phyloP scores from a whole-genome alignment of 2,888 invertebrate species.

The Xiphydria camelus region DNA sequence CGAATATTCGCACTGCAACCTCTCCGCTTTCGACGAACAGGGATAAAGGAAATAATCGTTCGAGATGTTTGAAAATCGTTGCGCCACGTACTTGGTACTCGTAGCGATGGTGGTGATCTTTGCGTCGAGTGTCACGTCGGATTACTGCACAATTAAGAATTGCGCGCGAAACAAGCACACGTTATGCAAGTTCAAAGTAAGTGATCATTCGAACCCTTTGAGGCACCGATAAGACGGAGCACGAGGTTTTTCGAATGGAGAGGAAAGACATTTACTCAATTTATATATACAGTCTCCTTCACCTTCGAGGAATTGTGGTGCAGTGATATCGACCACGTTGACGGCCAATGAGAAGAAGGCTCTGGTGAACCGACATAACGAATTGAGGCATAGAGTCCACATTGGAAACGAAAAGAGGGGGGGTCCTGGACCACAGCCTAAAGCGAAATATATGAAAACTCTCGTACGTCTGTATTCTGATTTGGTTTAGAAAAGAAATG shows the following conservation, averaged over 20 bases:
- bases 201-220: too few relatives aligned
- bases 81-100: too few relatives aligned
- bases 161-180: constrained; percentile 20
- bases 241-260: background rate
- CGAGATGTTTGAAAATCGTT: too few relatives aligned
- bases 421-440: constrained; percentile 33
- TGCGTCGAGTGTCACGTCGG: background rate
- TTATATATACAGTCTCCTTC: too few relatives aligned
- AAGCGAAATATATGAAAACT: background rate
- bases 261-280: background rate
- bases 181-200: constrained; percentile 18
- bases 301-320: constrained; percentile 4
- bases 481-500: background rate
- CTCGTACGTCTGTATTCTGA: background rate
- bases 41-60: too few relatives aligned
- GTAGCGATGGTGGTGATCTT: too few relatives aligned
- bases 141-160: background rate
- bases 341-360: constrained; percentile 9
- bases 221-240: constrained; percentile 18
- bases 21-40: too few relatives aligned
- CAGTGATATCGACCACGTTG: background rate
- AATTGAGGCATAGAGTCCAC: constrained; percentile 24
- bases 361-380: constrained; percentile 25
- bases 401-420: constrained; percentile 29
- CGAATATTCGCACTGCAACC: too few relatives aligned